Base-by-base conservation (phyloP, 2,797 vertebrate species). In the Melanotaenia trifasciata region DNA sequence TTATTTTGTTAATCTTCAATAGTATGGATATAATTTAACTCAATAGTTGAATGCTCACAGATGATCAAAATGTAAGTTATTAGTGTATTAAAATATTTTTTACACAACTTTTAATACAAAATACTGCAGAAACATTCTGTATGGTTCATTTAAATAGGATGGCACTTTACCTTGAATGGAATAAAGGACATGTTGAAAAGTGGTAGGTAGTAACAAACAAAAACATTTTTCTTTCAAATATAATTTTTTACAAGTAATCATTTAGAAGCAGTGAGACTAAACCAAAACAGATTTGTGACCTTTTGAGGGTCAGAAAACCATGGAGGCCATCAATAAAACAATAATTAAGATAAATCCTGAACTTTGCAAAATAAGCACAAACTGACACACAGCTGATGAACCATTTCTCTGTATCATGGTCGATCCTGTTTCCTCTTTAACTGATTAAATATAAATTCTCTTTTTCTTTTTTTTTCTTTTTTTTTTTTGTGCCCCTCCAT, bases 261-360 rank as follows among this genome's bases (percentile, higher is more conserved):
- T 68, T 69, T 64, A 73, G 67, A 22, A 9, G 26, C 13, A 16
- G 59, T 20, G 6, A 47, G 36, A 58, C 38, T 64, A 81, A 85
- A 81, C 51, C 47, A 14, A 10, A 76, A 67, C 28, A 64, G 38
- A 79, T 70, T 70, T 22, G 0, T 81, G 83, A 85, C 78, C 75
- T 89, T 90, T 81, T 40, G 1, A 64, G 50, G 43, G 24, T 67
- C 32, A 56, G 18, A 78, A 79, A 76, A 66, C 40, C 26, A 58
- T 56, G 12, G 12, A 74, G 38, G 18, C 7, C 5, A 61, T 79
- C 26, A 72, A 66, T 59, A 20, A 51, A 1, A 53, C 56, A 70
- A 76, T 72, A 70, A 74, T 74, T 60, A 58, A 70, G 68, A 81
- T 67, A 59, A 84, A 84, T 69, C 30, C 16, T 79, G 60, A 86